phyloP scores from a whole-genome alignment of 2,113 vertebrate genomes.

The Raja brachyura region DNA sequence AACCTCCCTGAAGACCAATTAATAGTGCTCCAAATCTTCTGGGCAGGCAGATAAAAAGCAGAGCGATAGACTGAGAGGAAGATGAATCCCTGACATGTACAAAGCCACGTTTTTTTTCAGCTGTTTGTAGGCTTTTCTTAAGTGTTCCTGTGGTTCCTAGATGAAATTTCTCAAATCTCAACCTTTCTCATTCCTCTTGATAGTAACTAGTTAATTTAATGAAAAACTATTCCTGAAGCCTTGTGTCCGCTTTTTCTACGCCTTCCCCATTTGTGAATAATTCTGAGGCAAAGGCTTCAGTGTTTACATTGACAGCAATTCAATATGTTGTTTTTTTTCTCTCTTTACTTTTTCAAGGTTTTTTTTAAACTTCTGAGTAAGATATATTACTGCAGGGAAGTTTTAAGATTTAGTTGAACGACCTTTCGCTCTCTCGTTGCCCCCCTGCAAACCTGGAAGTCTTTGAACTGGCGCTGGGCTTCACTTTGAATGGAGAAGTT shows the following conservation, averaged over 20 bases:
- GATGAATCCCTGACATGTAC: constrained; percentile 70
- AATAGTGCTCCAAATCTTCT: constrained; percentile 80
- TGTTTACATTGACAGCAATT: constrained; percentile 48
- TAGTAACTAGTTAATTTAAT: not conserved
- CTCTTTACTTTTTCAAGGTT: constrained; percentile 48
- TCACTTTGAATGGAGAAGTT: constrained; percentile 84
- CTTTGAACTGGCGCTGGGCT: constrained; percentile 77
- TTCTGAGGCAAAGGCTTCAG: not conserved
- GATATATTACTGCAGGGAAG: constrained; percentile 55
- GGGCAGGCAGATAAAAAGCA: constrained; percentile 86
- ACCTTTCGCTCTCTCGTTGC: constrained; percentile 69
- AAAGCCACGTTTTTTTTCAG: constrained; percentile 58
- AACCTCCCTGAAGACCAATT: constrained; percentile 91
- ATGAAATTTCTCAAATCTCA: constrained; percentile 50
- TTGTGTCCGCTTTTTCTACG: not conserved
- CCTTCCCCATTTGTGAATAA: not conserved
- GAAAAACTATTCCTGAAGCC: not conserved
- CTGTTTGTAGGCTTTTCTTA: constrained; percentile 75
- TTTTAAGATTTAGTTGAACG: constrained; percentile 70
- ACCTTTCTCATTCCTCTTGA: not conserved
- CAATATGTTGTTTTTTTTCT: constrained; percentile 49
- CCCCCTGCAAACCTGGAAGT: constrained; percentile 60
- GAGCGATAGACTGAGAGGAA: constrained; percentile 52
- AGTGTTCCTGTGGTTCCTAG: constrained; percentile 76
- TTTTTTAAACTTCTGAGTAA: constrained; percentile 53